Conservation (phyloP, 2,888 invertebrate species). For the Girardia tigrina region DNA sequence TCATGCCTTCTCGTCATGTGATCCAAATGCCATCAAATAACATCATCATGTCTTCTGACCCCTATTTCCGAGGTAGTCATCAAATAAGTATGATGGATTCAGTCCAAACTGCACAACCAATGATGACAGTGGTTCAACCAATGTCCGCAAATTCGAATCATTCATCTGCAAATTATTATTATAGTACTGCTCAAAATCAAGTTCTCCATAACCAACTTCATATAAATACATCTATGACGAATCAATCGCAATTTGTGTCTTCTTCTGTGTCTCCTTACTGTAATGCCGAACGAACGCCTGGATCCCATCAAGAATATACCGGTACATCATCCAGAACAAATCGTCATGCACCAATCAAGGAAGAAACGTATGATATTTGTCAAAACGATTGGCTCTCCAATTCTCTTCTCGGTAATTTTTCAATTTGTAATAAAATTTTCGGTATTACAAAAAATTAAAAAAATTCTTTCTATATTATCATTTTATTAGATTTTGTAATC, state of each 20-base stretch:
- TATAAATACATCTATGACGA: background rate
- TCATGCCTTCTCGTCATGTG: slow-evolving; percentile 11
- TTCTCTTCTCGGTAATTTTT: background rate
- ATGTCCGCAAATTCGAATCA: background rate
- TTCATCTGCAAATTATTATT: background rate
- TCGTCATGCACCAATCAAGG: background rate
- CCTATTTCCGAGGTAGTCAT: slow-evolving; percentile 6
- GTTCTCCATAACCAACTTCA: slow-evolving; percentile 9
- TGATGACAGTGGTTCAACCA: slow-evolving; percentile 8
- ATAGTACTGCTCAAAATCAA: background rate
- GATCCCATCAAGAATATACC: background rate
- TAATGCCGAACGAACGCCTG: background rate
- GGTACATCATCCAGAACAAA: background rate
- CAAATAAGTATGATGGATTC: slow-evolving; percentile 5
- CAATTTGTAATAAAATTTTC: no score
- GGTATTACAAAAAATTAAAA: no score
- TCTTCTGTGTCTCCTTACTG: background rate
- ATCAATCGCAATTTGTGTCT: slow-evolving; percentile 9
- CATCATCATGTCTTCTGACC: background rate
- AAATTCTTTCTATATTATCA: no score
- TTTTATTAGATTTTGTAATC: no score
- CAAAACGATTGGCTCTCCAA: background rate
- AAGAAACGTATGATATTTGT: slow-evolving; percentile 2
- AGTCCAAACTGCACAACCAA: background rate
- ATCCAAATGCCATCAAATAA: background rate